phyloP scores from a whole-genome alignment of 2,113 vertebrate genomes.

The Alaudala cheleensis region DNA sequence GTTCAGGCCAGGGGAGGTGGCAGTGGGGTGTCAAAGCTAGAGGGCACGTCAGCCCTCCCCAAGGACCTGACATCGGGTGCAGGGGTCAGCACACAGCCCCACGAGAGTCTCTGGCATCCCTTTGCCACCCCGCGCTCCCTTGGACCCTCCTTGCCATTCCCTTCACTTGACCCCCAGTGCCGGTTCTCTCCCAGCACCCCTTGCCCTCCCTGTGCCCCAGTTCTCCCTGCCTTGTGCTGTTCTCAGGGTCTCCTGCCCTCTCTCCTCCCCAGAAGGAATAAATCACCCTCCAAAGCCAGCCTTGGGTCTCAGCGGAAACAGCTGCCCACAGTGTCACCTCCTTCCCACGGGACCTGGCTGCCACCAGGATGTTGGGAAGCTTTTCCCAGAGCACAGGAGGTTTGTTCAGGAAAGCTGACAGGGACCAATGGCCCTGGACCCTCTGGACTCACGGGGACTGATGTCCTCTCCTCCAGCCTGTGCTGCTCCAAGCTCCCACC shows the following conservation, averaged over 20 bases:
- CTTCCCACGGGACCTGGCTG: conserved; percentile 29
- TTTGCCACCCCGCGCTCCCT: rapidly evolving
- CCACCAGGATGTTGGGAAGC: background rate
- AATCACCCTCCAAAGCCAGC: background rate
- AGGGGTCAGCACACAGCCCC: background rate
- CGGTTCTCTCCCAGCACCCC: background rate
- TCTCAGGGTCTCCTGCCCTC: conserved; percentile 52
- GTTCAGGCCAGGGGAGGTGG: background rate
- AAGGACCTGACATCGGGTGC: background rate
- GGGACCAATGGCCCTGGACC: background rate
- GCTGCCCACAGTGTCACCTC: background rate
- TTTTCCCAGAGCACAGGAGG: conserved; percentile 47
- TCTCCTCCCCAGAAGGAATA: background rate
- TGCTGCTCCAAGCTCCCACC: background rate
- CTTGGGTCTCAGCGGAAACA: background rate
- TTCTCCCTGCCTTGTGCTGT: background rate
- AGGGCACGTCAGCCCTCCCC: background rate
- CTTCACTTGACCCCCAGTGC: rapidly evolving
- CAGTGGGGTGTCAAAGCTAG: background rate
- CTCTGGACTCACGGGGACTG: background rate
- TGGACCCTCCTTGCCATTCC: background rate
- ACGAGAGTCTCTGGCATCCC: rapidly evolving
- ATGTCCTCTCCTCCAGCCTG: background rate
- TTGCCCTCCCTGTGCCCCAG: background rate
- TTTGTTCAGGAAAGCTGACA: background rate